Conservation (phyloP, 2,113 vertebrate genomes). For the Megalops atlanticus region DNA sequence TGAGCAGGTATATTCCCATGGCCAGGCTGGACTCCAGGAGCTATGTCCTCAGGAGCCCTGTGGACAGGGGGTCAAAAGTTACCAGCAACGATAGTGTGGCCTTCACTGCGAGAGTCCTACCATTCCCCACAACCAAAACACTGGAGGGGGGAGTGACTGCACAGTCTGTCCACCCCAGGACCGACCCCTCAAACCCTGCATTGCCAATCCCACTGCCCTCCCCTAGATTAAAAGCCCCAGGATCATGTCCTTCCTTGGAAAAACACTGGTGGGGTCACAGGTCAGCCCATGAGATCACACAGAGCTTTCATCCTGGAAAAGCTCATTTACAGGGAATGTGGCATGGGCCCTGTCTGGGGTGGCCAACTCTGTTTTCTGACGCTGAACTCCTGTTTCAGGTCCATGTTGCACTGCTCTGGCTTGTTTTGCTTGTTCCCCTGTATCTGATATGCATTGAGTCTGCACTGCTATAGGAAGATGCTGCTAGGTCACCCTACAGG, state of each 20-base stretch:
- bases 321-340: constrained; percentile 75
- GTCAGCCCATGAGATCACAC: constrained; percentile 66
- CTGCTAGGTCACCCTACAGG: constrained; percentile 69
- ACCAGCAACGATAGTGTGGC: constrained; percentile 59
- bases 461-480: constrained; percentile 64
- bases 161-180: constrained; percentile 28
- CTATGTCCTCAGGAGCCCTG: constrained; percentile 4
- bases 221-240: constrained; percentile 47
- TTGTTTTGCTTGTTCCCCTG: constrained; percentile 78
- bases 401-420: constrained; percentile 60
- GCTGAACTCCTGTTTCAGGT: constrained; percentile 75
- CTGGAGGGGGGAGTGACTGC: constrained; percentile 46
- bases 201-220: constrained; percentile 26
- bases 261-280: constrained; percentile 69
- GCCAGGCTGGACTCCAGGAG: background rate
- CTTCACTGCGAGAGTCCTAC: constrained; percentile 58
- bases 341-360: constrained; percentile 71
- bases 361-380: constrained; percentile 77
- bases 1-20: background rate
- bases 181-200: constrained; percentile 56
- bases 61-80: constrained; percentile 57
- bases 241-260: constrained; percentile 66
- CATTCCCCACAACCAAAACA: constrained; percentile 63
- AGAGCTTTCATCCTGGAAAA: constrained; percentile 70
- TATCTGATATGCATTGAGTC: constrained; percentile 74